Evolutionary conservation across 92 coral and sea anemone species (phyloP).

Genomic region (Umimayanthus chanpuru): DNA sequence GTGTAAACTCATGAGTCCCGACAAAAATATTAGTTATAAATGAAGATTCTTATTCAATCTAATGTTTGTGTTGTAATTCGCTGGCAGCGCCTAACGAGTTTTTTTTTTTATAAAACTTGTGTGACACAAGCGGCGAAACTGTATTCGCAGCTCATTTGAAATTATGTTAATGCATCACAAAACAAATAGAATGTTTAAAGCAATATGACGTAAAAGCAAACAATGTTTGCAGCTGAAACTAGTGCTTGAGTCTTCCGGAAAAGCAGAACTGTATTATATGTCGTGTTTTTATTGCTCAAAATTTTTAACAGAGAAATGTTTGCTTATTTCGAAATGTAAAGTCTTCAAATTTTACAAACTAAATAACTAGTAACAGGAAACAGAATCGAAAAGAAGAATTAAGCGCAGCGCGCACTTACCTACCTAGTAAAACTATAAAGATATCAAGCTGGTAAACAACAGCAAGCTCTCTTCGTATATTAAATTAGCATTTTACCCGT

Average conservation of each 20-base stretch:
- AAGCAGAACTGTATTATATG: neutral
- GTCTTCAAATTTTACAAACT: neutral
- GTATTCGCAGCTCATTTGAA: neutral
- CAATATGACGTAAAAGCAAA: slow-evolving; percentile 1
- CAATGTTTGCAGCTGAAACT: slow-evolving; percentile 14
- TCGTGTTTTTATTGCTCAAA: neutral
- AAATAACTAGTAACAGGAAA: neutral
- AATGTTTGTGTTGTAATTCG: neutral
- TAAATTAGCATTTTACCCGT: slow-evolving; percentile 15
- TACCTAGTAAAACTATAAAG: neutral
- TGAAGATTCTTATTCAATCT: neutral
- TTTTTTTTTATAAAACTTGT: too few species aligned
- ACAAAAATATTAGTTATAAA: too few species aligned
- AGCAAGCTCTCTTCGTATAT: neutral
- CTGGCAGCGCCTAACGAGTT: neutral
- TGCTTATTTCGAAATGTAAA: neutral
- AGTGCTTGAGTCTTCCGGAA: neutral
- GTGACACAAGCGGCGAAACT: neutral
- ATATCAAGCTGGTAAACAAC: neutral
- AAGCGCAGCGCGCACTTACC: too few species aligned
- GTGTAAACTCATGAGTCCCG: neutral
- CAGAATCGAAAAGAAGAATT: neutral
- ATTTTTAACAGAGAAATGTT: neutral
- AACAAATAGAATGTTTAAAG: neutral
- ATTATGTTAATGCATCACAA: slow-evolving; percentile 11